These are phyloP conservation scores for Nephotettix cincticeps DNA, from an alignment of 1,140 invertebrate genomes.

Conservation along the genomic window DNA sequence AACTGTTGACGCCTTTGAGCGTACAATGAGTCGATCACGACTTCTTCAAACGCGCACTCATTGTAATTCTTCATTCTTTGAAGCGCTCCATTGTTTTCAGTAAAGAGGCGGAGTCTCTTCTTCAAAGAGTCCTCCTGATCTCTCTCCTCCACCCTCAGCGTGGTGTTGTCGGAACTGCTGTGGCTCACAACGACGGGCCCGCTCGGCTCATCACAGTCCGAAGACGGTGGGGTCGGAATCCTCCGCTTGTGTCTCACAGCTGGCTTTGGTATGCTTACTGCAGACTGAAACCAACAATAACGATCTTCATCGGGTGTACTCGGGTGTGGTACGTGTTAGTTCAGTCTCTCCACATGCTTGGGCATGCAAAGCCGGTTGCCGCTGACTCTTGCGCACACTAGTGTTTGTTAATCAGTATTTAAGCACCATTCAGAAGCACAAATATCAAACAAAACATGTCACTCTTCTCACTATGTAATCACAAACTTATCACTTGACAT, in stretches of 20 bases:
- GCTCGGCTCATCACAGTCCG: neutral
- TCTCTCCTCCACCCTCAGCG: conserved; percentile 9
- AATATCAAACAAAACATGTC: too few species aligned
- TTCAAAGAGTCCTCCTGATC: conserved; percentile 20
- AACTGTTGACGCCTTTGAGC: conserved; percentile 23
- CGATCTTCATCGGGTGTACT: too few species aligned
- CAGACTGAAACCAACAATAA: neutral
- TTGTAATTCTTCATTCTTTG: conserved; percentile 16
- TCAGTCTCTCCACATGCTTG: too few species aligned
- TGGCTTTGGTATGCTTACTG: neutral
- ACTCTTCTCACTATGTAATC: too few species aligned
- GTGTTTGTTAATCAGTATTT: too few species aligned
- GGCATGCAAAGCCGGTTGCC: too few species aligned
- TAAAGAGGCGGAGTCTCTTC: conserved; percentile 18
- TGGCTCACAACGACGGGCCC: neutral
- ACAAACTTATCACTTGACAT: too few species aligned
- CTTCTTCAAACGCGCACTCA: neutral
- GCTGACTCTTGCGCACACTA: too few species aligned
- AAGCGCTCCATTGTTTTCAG: conserved; percentile 6
- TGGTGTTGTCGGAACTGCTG: neutral
- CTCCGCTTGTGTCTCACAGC: neutral
- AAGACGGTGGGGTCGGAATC: conserved; percentile 2
- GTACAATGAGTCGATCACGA: conserved; percentile 20
- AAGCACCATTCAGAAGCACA: too few species aligned
- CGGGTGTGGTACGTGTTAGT: too few species aligned